phyloP scores from a whole-genome alignment of 2,797 vertebrate genomes.

The Masticophis lateralis region DNA sequence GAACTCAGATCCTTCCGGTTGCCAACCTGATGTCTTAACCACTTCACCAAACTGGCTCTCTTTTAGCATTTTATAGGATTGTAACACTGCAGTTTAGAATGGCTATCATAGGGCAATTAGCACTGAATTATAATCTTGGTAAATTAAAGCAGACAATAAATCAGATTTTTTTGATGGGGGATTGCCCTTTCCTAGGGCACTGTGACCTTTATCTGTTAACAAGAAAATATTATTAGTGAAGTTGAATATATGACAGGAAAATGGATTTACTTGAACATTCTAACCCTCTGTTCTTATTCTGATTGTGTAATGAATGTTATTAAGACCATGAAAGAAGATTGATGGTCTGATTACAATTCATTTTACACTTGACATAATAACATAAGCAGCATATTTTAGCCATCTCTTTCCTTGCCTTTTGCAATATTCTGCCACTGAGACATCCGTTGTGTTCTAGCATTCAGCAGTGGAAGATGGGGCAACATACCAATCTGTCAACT shows the following conservation, averaged over 20 bases:
- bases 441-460: conserved; percentile 51
- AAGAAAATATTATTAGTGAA: not conserved
- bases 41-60: not conserved
- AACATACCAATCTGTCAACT: conserved; percentile 33
- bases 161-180: not conserved
- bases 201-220: not conserved
- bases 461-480: conserved; percentile 38
- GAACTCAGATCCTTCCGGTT: not conserved
- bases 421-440: conserved; percentile 52
- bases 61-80: not conserved
- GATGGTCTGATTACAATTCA: conserved; percentile 41
- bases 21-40: not conserved
- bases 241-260: not conserved
- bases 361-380: conserved; percentile 50
- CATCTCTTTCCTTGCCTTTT: conserved; percentile 51
- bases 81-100: not conserved
- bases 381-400: conserved; percentile 37
- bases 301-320: not conserved
- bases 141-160: not conserved
- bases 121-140: not conserved
- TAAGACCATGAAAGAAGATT: not conserved
- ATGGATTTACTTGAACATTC: conserved; percentile 12
- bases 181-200: not conserved
- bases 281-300: conserved; percentile 33
- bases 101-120: not conserved